Conservation (phyloP, 2,113 vertebrate genomes). For the Camelus dromedarius region DNA sequence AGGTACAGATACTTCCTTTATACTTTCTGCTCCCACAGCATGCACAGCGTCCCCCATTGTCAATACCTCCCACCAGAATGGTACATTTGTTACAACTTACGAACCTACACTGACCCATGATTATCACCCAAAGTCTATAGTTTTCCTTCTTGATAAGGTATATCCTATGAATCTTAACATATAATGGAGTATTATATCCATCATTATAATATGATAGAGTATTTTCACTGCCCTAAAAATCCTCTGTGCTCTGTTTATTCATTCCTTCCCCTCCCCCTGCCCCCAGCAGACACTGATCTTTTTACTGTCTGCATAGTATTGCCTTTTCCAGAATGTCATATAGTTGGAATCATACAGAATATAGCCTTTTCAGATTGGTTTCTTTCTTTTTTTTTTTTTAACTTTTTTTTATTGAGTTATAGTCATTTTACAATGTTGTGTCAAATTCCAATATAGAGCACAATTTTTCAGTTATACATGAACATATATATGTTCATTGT, state of each 20-base stretch:
- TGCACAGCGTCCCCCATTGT: background rate
- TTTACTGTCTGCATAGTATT: background rate
- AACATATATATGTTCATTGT: too few species aligned
- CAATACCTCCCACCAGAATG: background rate
- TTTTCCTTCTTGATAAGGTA: background rate
- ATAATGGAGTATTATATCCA: background rate
- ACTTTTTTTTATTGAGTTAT: too few species aligned
- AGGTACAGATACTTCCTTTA: background rate
- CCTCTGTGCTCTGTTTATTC: background rate
- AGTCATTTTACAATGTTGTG: too few species aligned
- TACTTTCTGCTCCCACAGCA: background rate
- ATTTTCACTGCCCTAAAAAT: background rate
- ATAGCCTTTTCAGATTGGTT: background rate
- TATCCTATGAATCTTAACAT: background rate
- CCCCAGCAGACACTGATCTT: background rate
- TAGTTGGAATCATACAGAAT: background rate
- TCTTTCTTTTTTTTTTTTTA: background rate
- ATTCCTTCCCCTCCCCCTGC: background rate
- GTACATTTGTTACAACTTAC: background rate
- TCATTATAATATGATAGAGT: background rate
- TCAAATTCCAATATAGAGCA: too few species aligned
- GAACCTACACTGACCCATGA: background rate
- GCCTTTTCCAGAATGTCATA: background rate
- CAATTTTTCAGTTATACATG: too few species aligned
- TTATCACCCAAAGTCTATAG: background rate